Evolutionary conservation across 2,888 invertebrate genomes (phyloP), one percentile per base, ranked within the genome.

Genomic region (Microctonus aethiopoides): DNA sequence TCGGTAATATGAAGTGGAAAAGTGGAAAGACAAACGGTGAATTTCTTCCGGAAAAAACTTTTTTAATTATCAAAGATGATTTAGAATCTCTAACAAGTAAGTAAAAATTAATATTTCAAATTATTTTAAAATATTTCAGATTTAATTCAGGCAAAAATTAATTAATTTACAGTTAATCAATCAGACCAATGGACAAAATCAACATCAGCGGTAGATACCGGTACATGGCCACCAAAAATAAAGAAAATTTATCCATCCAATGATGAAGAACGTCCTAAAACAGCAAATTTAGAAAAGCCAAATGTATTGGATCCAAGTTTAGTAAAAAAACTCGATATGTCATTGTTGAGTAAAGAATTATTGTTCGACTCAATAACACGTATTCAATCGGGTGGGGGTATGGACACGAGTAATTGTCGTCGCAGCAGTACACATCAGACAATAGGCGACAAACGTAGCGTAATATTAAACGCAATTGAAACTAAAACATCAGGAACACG

Each of bases 231-330:
- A 0, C 83, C 83, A 2, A 83, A 83, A 69, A 63, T 82, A 61
- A 82, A 81, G 65, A 79, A 80, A 29, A 59, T 63, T 16, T 59
- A 63, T 51, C 54, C 68, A 2, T 66, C 66, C 22, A 59, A 24
- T 6, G 71, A 76, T 1, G 60, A 20, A 11, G 79, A 82, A 7
- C 80, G 90, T 11, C 90, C 91, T 0, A 82, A 88, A 61, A 91
- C 91, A 0, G 90, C 90, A 1, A 90, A 89, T 13, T 81, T 91
- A 67, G 89, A 89, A 52, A 87, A 87, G 56, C 90, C 91, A 0
- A 86, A 87, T 46, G 84, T 91, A 4, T 81, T 91, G 65, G 88
- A 91, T 77, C 88, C 89, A 0, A 82, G 86, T 51, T 84, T 89
- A 29, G 83, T 89, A 39, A 86, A 87, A 16, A 88, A 89, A 76